phyloP scores from a whole-genome alignment of 2,797 vertebrate genomes.

The Nothura maculosa region DNA sequence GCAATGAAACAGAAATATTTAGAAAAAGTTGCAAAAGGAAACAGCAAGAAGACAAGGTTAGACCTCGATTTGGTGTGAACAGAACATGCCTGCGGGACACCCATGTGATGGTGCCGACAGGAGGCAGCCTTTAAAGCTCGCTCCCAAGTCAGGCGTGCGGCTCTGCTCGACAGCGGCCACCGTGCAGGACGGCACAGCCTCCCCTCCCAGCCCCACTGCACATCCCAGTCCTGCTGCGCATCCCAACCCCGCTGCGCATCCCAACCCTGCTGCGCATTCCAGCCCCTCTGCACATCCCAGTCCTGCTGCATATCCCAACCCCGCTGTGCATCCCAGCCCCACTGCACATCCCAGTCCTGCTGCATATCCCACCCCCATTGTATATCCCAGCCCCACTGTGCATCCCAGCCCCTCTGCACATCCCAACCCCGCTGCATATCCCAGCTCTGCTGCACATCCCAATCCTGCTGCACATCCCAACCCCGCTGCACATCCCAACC shows the following conservation, averaged over 20 bases:
- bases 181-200: background rate
- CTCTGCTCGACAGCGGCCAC: background rate
- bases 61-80: slow-evolving; percentile 32
- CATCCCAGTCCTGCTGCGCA: too few relatives aligned
- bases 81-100: slow-evolving; percentile 8
- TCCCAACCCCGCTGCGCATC: too few relatives aligned
- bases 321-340: too few relatives aligned
- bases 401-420: too few relatives aligned
- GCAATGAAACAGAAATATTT: slow-evolving; percentile 32
- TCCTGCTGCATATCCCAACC: too few relatives aligned
- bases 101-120: slow-evolving; percentile 21
- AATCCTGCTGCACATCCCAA: background rate
- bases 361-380: too few relatives aligned
- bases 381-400: too few relatives aligned
- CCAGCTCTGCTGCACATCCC: background rate
- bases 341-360: too few relatives aligned
- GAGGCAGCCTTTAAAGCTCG: slow-evolving; percentile 41
- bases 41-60: slow-evolving; percentile 54
- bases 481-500: too few relatives aligned
- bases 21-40: slow-evolving; percentile 30
- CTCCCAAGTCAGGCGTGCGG: background rate
- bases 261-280: too few relatives aligned
- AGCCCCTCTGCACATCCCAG: too few relatives aligned
- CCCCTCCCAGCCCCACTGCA: background rate
- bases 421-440: background rate